Percentiles rank a stretch among this genome's conserved stretches.
Conservation (phyloP, 1,140 invertebrate genomes). For the Listronotus bonariensis region DNA sequence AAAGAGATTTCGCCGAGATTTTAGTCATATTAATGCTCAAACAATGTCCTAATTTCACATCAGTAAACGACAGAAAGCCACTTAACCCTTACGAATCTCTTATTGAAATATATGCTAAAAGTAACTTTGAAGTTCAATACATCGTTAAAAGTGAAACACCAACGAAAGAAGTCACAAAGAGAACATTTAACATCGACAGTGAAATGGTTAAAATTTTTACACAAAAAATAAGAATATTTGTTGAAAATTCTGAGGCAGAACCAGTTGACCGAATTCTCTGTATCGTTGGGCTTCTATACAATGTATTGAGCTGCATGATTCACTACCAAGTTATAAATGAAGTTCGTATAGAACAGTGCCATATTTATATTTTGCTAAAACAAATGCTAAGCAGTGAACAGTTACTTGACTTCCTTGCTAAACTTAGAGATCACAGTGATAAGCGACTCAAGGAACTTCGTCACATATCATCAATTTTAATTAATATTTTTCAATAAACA, state of each 20-base stretch:
- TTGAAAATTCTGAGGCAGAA: conserved; percentile 1
- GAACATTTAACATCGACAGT: conserved; percentile 20
- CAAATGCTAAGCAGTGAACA: conserved; percentile 17
- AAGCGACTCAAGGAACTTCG: conserved; percentile 17
- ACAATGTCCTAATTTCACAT: conserved; percentile 40
- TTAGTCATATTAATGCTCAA: conserved; percentile 47
- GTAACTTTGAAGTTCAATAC: conserved; percentile 36
- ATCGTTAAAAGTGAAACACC: not conserved
- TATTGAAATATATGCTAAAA: conserved; percentile 41
- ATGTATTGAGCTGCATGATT: conserved; percentile 30
- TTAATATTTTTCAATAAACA: conserved; percentile 29
- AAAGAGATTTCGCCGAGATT: conserved; percentile 40
- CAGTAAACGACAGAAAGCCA: conserved; percentile 6
- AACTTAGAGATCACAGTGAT: conserved; percentile 26
- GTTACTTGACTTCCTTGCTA: conserved; percentile 16
- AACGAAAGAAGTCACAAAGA: conserved; percentile 8
- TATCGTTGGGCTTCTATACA: conserved; percentile 33
- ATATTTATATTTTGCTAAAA: conserved; percentile 21
- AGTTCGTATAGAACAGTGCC: conserved; percentile 16
- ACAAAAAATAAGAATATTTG: conserved; percentile 23
- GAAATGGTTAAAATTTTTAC: conserved; percentile 16
- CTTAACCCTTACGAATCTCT: conserved; percentile 24
- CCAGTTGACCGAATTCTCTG: conserved; percentile 18
- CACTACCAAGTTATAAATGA: conserved; percentile 27
- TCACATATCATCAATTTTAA: conserved; percentile 15